Base-by-base conservation (phyloP, 2,113 vertebrate species). In the Gasterosteus aculeatus region DNA sequence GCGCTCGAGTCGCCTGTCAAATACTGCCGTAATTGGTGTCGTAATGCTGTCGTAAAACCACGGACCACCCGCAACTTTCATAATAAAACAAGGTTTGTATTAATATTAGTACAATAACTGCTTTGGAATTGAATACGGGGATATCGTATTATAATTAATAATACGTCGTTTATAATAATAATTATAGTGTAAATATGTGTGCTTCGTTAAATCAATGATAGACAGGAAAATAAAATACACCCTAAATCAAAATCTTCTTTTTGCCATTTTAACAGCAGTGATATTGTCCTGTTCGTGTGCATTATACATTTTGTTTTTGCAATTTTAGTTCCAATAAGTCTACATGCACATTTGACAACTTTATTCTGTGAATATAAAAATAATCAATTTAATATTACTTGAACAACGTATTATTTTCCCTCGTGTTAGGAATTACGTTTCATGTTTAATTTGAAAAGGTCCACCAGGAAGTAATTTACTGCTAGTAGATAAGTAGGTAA, bases 11-110 rank as follows among this genome's bases (percentile, higher is more conserved):
- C 53, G 81, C 26, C 33, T 58, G 76, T 81, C 84, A 75, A 65
- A 77, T 29, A 70, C 31, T 90, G 87, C 83, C 89, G 91, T 84
- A 81, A 49, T 14, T 29, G 3, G 15, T 10, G 69, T 46, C 67
- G 85, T 31, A 60, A 63, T 8, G 29, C 60, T 63, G 89, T 88
- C 92, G 91, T 80, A 90, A 93, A 89, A 39, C 9, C 31, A 0
- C 3, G 7, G 2, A 5, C 5, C 16, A 10, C 1, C 4, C 46
- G 5, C 68, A 68, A 6, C 26, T 26, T 29, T 10, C 5, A 10
- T 18, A 33, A 19, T 12, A 49, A 33, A 59, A 38, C 2, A 26
- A 26, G 10, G 1, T 59, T 26, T 10, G 29, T 19, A 14, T 8
- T 33, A 4, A 63, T 16, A 33, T 33, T 2, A 33, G 5, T 7